A percentile compares a stretch with the other conserved stretches of the same genome.
phyloP scores from a whole-genome alignment of 2,113 vertebrate species.

The Pristiophorus japonicus region DNA sequence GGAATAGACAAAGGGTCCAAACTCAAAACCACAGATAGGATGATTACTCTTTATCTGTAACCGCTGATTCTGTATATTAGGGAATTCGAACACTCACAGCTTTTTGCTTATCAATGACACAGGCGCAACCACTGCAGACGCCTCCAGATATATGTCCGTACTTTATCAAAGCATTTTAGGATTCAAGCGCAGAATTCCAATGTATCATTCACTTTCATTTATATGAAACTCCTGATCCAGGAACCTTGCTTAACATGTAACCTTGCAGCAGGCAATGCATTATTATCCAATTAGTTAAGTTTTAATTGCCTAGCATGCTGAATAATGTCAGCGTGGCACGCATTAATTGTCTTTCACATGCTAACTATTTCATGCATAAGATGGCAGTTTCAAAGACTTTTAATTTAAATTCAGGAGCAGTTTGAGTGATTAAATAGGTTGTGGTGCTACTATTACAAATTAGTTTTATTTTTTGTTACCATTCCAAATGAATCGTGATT shows the following conservation, averaged over 20 bases:
- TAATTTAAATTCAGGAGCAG: conserved; percentile 22
- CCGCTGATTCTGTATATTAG: background rate
- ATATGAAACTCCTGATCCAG: background rate
- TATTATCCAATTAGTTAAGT: conserved; percentile 5
- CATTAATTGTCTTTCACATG: background rate
- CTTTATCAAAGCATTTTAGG: background rate
- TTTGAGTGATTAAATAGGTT: background rate
- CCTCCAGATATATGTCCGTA: background rate
- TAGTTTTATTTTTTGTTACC: background rate
- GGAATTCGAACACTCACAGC: background rate
- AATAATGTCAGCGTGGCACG: background rate
- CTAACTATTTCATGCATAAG: background rate
- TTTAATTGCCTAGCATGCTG: background rate
- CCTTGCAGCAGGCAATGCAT: background rate
- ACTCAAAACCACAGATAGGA: background rate
- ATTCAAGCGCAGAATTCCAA: background rate
- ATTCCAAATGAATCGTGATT: background rate
- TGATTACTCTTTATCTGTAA: background rate
- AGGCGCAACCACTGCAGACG: background rate
- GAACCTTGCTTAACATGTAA: background rate
- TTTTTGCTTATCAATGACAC: background rate
- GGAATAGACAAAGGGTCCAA: background rate
- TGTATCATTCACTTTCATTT: conserved; percentile 14
- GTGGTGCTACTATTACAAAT: background rate
- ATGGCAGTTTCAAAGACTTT: background rate